Evolutionary conservation across 2,888 invertebrate genomes (phyloP), one percentile per base, ranked within the genome.

Genomic region (Tortricodes alternella): DNA sequence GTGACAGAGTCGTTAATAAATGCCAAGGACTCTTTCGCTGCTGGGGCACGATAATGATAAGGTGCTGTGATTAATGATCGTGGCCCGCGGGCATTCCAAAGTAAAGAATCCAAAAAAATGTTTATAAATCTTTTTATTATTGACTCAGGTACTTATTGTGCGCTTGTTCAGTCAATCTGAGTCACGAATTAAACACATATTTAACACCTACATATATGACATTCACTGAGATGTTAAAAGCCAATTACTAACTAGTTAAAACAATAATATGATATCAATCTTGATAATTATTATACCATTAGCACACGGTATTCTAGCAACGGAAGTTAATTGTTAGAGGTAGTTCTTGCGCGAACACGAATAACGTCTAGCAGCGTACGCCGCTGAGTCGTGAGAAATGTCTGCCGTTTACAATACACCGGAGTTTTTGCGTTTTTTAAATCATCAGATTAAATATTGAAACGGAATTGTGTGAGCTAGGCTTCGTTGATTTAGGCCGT

Each of bases 311-410:
- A 73, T 76, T 76, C 77, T 50, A 16, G 46, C 56, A 80, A 80
- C 84, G 82, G 85, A 83, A 78, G 82, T 76, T 82, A 82, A 83
- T 83, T 82, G 82, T 82, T 74, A 73, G 73, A 74, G 64, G 67
- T 72, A 74, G 73, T 69, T 67, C 67, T 68, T 64, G 62, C 71
- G 72, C 65, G 70, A 77, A 52, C 52, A 66, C 73, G 75, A 78
- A 75, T 77, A 76, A 74, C 70, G 81, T 84, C 80, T 80, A 84
- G 24, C 23, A n/a, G 29, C 81, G 76, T 75, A 78, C 63, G 69
- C 63, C 68, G 63, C 64, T 71, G 41, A 49, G 37, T n/a, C 83
- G 86, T 89, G 88, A 78, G 88, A 83, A 80, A 72, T 70, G 65
- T 64, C 61, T 67, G 66, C 68, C 65, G 49, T 55, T 66, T 65